Evolutionary conservation across 2,888 invertebrate genomes (phyloP), one percentile per base, ranked within the genome.

Genomic region (Caenorhabditis zanzibari): DNA sequence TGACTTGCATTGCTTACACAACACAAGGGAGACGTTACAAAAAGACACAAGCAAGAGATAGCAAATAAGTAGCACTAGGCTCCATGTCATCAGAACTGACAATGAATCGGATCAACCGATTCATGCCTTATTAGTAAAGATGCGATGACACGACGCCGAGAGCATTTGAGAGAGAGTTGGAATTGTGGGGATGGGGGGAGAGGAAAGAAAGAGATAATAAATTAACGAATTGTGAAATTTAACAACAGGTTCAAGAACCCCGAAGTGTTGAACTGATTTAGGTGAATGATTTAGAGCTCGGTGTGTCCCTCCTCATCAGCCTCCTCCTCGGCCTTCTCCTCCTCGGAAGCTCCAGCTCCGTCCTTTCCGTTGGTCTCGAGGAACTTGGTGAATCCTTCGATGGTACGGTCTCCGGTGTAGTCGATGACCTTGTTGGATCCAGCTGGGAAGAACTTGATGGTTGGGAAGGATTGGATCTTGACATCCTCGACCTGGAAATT

Each of bases 361-460:
- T 95, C 95, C 90, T 95, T 95, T 85, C 98, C 98, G 91, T 95
- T 96, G 85, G 95, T 95, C 93, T 98, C 98, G 83, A 99, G 94
- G 94, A 99, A 99, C 94, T 97, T 96, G 86, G 95, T 94, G 92
- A 99, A 95, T 81, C 95, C 98, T 90, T 96, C 97, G 88, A 98
- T 94, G 90, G 97, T 98, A 92, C 99, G 95, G 93, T 97, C 97
- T 85, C 98, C 97, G 92, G 95, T 96, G 94, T 96, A 99, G 92
- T 98, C 97, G 91, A 98, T 95, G 75, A 93, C 92, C 93, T 96
- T 95, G 94, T 96, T 97, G 91, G 96, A 96, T 68, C 95, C 96
- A 94, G 97, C 98, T 90, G 96, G 95, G 95, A 96, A 99, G 92
- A 96, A 94, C 92, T 96, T 97, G 93, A 98, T 95, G 85, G 97